A percentile compares a stretch with the other conserved stretches of the same genome.
phyloP scores from a whole-genome alignment of 2,888 invertebrate genomes.

The Phaonia tiefii region DNA sequence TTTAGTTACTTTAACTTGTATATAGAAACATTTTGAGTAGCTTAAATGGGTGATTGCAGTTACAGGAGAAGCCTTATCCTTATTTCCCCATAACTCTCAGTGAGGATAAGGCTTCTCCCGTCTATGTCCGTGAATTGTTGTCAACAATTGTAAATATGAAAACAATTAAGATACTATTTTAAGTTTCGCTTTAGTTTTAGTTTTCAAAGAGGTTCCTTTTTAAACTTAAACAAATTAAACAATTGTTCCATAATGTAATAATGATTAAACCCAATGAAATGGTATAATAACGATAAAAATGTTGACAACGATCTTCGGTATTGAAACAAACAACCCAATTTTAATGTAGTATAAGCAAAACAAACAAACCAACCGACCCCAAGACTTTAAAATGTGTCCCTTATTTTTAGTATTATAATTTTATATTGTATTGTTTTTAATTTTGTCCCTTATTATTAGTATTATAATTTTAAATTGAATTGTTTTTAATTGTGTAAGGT shows the following conservation, averaged over 20 bases:
- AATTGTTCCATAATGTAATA: slow-evolving; percentile 4
- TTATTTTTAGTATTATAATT: slow-evolving; percentile 38
- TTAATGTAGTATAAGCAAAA: slow-evolving; percentile 53
- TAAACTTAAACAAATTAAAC: too few relatives aligned
- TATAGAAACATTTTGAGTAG: slow-evolving; percentile 68
- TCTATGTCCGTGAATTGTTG: slow-evolving; percentile 68
- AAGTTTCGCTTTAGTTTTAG: slow-evolving; percentile 42
- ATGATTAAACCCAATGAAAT: not conserved
- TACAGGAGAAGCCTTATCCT: not conserved
- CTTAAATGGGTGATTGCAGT: slow-evolving; percentile 3
- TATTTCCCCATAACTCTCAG: not conserved
- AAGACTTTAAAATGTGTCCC: not conserved
- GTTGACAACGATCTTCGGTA: too few relatives aligned
- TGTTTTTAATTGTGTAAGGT: slow-evolving; percentile 74
- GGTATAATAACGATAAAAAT: too few relatives aligned
- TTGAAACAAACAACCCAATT: too few relatives aligned
- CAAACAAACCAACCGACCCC: slow-evolving; percentile 46
- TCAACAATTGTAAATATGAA: slow-evolving; percentile 77
- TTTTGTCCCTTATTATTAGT: too few relatives aligned
- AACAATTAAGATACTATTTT: too few relatives aligned
- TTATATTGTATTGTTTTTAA: too few relatives aligned
- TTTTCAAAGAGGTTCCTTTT: slow-evolving; percentile 56
- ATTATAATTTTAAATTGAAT: too few relatives aligned
- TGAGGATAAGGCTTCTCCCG: not conserved
- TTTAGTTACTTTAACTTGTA: slow-evolving; percentile 76